Conservation (phyloP, 2,888 invertebrate genomes). For the Laspeyria flexula region DNA sequence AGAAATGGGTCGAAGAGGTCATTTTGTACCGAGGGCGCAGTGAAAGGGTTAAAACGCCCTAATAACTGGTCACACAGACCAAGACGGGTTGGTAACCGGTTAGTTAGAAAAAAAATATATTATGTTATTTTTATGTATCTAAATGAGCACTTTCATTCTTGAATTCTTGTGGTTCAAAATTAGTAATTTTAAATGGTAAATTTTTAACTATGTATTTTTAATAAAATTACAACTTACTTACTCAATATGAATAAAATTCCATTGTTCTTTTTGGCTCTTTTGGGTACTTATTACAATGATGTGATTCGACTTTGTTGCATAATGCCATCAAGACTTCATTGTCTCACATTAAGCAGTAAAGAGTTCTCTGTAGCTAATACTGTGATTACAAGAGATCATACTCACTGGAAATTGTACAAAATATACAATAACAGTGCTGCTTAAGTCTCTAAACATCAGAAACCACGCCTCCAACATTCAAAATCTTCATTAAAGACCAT, state of each 20-base stretch:
- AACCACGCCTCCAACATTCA: conserved; percentile 71
- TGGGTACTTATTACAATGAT: too few relatives aligned
- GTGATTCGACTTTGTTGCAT: conserved; percentile 2
- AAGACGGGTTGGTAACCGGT: conserved; percentile 36
- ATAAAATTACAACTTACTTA: too few relatives aligned
- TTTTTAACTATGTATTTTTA: too few relatives aligned
- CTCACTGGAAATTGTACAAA: conserved; percentile 35
- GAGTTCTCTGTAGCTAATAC: conserved; percentile 26
- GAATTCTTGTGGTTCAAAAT: too few relatives aligned
- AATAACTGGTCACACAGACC: conserved; percentile 68
- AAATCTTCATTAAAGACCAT: conserved; percentile 80
- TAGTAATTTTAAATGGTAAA: too few relatives aligned
- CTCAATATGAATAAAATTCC: too few relatives aligned
- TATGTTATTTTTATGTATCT: not conserved
- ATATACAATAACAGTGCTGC: conserved; percentile 54
- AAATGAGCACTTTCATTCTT: too few relatives aligned
- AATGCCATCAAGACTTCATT: conserved; percentile 14
- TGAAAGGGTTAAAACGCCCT: conserved; percentile 78
- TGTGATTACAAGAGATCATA: conserved; percentile 41
- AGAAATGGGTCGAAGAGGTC: conserved; percentile 77
- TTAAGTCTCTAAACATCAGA: conserved; percentile 64
- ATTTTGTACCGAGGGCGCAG: conserved; percentile 57
- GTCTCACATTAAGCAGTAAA: conserved; percentile 14
- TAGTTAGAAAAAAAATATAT: not conserved
- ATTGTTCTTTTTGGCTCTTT: too few relatives aligned